Conservation (phyloP, 2,113 vertebrate species). For the Fulica atra region DNA sequence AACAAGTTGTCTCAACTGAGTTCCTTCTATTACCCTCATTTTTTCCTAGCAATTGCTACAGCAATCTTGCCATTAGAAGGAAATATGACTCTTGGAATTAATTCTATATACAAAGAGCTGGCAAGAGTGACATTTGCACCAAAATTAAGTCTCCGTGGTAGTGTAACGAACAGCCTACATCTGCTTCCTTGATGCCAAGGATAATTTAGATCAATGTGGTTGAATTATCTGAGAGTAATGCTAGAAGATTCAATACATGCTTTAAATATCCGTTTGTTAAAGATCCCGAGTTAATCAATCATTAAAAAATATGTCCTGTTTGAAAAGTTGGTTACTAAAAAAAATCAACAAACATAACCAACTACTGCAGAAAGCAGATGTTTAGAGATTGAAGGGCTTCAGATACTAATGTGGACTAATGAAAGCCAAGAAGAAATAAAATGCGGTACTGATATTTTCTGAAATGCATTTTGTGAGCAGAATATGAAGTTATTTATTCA, state of each 20-base stretch:
- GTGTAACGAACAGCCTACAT: constrained; percentile 67
- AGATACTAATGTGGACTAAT: background rate
- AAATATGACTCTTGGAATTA: constrained; percentile 79
- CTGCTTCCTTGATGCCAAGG: constrained; percentile 69
- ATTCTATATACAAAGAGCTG: constrained; percentile 77
- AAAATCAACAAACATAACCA: background rate
- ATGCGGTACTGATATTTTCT: background rate
- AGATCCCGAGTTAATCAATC: constrained; percentile 61
- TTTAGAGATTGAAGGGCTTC: background rate
- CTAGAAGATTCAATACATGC: constrained; percentile 24
- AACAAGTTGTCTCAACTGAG: constrained; percentile 71
- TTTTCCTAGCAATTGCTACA: constrained; percentile 66
- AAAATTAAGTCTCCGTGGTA: constrained; percentile 73
- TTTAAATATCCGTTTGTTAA: constrained; percentile 72
- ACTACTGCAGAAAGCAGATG: background rate
- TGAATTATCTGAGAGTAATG: constrained; percentile 71
- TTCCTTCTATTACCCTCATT: constrained; percentile 69
- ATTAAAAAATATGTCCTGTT: background rate
- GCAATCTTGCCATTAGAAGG: constrained; percentile 76
- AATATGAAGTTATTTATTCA: background rate
- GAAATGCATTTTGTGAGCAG: background rate
- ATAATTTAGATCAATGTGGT: constrained; percentile 71
- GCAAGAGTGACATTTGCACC: constrained; percentile 74
- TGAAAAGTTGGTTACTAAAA: background rate
- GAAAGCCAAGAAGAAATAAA: background rate